phyloP scores from a whole-genome alignment of 2,797 vertebrate species.

The Rhinatrema bivittatum region DNA sequence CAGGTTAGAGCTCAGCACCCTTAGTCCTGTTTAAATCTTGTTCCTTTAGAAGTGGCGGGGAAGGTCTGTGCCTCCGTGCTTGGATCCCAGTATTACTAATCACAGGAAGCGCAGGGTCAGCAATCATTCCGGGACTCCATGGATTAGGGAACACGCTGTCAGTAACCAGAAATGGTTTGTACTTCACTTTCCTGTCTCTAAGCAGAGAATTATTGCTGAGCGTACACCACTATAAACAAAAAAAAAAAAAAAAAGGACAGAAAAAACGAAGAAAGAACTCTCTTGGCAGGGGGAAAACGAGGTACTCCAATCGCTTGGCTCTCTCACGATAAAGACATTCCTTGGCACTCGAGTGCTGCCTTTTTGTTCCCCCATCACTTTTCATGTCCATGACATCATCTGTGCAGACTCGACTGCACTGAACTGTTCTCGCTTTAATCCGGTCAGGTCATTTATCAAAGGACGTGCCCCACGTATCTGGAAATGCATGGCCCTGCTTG shows the following conservation, averaged over 20 bases:
- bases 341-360: constrained; percentile 10
- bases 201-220: too few relatives aligned
- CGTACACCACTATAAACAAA: too few relatives aligned
- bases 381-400: constrained; percentile 13
- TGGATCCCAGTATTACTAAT: too few relatives aligned
- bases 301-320: constrained; percentile 1
- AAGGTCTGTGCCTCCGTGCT: too few relatives aligned
- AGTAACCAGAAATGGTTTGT: background rate
- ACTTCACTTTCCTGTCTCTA: too few relatives aligned
- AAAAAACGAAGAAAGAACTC: too few relatives aligned
- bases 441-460: constrained; percentile 13
- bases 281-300: background rate
- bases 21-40: too few relatives aligned
- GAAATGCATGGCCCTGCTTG: background rate
- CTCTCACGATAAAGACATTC: constrained; percentile 8
- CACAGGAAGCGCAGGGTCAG: background rate
- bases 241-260: too few relatives aligned
- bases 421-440: constrained; percentile 10
- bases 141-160: constrained; percentile 1
- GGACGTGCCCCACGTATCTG: constrained; percentile 5
- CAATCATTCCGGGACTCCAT: background rate
- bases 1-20: too few relatives aligned
- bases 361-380: constrained; percentile 21
- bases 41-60: too few relatives aligned
- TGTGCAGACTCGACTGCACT: background rate